Evolutionary conservation across 2,888 invertebrate genomes (phyloP).

Genomic region (Brachylomia viminalis): DNA sequence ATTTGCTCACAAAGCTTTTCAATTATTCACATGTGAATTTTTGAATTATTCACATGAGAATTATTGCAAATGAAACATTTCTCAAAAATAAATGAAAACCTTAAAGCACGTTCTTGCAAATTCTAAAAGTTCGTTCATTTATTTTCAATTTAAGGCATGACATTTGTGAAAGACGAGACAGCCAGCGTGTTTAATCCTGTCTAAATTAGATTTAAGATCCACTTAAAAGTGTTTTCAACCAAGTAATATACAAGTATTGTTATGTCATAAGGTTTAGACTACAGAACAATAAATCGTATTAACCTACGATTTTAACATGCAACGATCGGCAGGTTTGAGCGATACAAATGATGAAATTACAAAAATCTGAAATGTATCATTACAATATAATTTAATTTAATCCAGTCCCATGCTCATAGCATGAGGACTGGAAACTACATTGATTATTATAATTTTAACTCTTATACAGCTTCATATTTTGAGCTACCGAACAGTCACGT

Average conservation of each 20-base stretch:
- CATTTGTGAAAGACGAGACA: constrained; percentile 36
- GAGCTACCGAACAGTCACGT: neutral
- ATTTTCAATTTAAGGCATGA: constrained; percentile 37
- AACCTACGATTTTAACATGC: neutral
- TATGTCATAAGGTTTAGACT: neutral
- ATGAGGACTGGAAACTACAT: neutral
- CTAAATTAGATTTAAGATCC: constrained; percentile 29
- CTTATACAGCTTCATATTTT: neutral
- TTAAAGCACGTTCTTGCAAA: constrained; percentile 13
- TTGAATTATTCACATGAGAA: constrained; percentile 10
- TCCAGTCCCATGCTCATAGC: too few species aligned
- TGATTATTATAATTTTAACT: neutral
- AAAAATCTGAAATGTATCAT: too few species aligned
- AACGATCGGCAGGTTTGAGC: neutral
- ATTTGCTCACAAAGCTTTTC: constrained; percentile 10
- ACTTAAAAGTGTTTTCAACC: constrained; percentile 28
- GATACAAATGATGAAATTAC: neutral
- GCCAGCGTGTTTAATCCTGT: constrained; percentile 31
- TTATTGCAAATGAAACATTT: neutral
- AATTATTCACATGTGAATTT: constrained; percentile 6
- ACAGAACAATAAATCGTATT: neutral
- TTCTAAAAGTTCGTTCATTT: constrained; percentile 22
- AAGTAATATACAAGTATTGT: constrained; percentile 20
- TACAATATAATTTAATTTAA: neutral
- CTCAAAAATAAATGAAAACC: constrained; percentile 14